phyloP scores from a whole-genome alignment of 2,113 vertebrate genomes.

The Cairina moschata region DNA sequence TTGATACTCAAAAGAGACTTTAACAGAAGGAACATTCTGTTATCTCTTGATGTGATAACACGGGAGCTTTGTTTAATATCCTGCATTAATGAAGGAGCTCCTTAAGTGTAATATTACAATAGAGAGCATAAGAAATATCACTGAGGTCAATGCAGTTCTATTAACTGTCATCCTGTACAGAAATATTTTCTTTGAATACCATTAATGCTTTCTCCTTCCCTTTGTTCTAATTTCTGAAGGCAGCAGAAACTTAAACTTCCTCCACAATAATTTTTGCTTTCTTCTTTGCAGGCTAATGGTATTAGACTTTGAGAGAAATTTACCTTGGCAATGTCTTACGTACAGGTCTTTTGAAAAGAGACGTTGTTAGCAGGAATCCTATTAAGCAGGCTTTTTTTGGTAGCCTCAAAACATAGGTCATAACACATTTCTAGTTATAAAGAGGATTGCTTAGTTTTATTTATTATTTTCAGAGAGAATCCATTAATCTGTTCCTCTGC shows the following conservation, averaged over 20 bases:
- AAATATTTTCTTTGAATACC: conserved; percentile 77
- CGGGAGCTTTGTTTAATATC: conserved; percentile 67
- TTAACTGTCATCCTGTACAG: conserved; percentile 71
- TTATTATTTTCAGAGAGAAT: conserved; percentile 40
- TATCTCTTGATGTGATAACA: conserved; percentile 53
- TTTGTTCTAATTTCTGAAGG: conserved; percentile 76
- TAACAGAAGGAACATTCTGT: conserved; percentile 19
- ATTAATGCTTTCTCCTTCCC: conserved; percentile 68
- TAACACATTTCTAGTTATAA: conserved; percentile 56
- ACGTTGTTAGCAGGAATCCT: conserved; percentile 63
- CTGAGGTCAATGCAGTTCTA: conserved; percentile 65
- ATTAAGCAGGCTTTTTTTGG: conserved; percentile 40
- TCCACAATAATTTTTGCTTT: conserved; percentile 75
- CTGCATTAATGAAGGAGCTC: conserved; percentile 71
- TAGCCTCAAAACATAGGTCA: conserved; percentile 49
- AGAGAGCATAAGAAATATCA: conserved; percentile 58
- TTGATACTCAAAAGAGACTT: conserved; percentile 31
- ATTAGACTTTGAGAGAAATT: conserved; percentile 67
- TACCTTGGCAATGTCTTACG: conserved; percentile 72
- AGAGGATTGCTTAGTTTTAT: conserved; percentile 39
- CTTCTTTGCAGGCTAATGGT: conserved; percentile 65
- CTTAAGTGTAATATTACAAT: conserved; percentile 71
- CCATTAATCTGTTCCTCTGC: conserved; percentile 25
- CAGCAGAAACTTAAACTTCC: conserved; percentile 70
- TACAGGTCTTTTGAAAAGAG: conserved; percentile 51